Percentiles rank a stretch among this genome's conserved stretches.
Evolutionary conservation across 2,888 invertebrate genomes (phyloP).

Genomic region (Phymatocera aterrima): DNA sequence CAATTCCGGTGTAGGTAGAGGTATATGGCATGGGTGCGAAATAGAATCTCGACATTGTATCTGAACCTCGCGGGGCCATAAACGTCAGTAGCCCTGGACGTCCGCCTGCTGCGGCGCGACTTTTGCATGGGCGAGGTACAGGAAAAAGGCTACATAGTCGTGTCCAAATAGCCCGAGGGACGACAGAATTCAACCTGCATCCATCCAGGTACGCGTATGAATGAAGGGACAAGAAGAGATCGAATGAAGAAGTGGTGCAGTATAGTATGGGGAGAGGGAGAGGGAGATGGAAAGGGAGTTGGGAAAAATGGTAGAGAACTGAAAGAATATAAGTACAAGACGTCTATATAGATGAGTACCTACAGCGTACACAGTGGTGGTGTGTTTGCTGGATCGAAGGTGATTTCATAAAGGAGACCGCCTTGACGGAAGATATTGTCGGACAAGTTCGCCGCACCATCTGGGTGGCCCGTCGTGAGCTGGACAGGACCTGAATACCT

Average conservation of each 20-base stretch:
- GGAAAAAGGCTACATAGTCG: no score
- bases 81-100: not conserved
- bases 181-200: no score
- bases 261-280: not conserved
- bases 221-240: no score
- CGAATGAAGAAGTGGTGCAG: not conserved
- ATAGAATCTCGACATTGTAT: not conserved
- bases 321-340: conserved; percentile 6
- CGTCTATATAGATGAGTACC: conserved; percentile 28
- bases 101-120: no score
- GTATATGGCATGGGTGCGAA: not conserved
- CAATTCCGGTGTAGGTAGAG: not conserved
- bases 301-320: not conserved
- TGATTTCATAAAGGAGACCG: conserved; percentile 73
- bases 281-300: not conserved
- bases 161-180: no score
- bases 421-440: conserved; percentile 73
- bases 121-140: no score
- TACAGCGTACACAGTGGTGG: conserved; percentile 12
- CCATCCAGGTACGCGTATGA: no score
- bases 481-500: conserved; percentile 50
- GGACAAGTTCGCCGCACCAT: conserved; percentile 70
- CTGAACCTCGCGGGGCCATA: not conserved
- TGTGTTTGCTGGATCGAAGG: conserved; percentile 61
- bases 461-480: conserved; percentile 68